Evolutionary conservation across 1,140 invertebrate species (phyloP), one percentile per base, ranked within the genome.

Genomic region (Sycophaga agraensis): DNA sequence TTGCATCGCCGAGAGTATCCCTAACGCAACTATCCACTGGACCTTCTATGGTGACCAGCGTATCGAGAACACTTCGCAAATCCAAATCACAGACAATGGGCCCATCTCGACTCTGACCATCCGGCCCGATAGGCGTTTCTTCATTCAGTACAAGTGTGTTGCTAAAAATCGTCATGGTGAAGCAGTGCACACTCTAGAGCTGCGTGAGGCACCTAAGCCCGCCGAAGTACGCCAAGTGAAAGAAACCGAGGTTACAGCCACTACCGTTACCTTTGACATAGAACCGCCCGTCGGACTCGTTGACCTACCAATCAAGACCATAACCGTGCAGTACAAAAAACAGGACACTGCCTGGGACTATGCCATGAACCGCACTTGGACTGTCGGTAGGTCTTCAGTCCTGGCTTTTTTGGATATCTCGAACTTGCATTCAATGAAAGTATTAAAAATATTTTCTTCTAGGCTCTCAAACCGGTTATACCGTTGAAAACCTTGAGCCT

Each of bases 11-110:
- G 88, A 91, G 75, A 88, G 91, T 64, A 93, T 96, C 71, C 94
- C 94, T 0, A 96, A 96, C 75, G 94, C 94, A 1, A 95, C 93
- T 1, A 92, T 96, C 63, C 85, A 85, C 62, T 96, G 94, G 94
- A 86, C 83, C 70, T 85, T 83, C 51, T 81, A 76, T 19, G 75
- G 66, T 14, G 55, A 85, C 19, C 73, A 82, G 6, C 76, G 81
- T 24, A 80, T 86, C 49, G 74, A 84, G 7, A 80, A 78, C 9
- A 85, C 86, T 35, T 71, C 69, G 0, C 81, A 81, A 57, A 82
- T 91, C 1, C 78, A 81, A 28, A 84, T 89, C 37, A 76, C 82
- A 28, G 88, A 86, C 1, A 84, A 84, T 7, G 89, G 90, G 5
- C 88, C 90, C 1, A 75, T 81, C 31, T 93, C 91, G 43, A 84